Evolutionary conservation across 1,140 invertebrate species (phyloP).

Genomic region (Myzus persicae): DNA sequence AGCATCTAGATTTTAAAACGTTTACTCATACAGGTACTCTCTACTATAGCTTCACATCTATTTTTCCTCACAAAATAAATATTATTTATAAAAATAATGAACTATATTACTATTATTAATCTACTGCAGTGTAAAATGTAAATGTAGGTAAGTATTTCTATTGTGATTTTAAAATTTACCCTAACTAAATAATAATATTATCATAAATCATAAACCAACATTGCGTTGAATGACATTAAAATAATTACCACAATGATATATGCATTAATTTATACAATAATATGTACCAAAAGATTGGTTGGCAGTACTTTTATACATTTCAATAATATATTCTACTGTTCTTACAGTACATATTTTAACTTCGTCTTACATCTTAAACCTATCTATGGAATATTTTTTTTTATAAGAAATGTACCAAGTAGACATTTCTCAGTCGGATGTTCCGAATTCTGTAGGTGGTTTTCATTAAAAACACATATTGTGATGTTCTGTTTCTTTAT

Average conservation of each 20-base stretch:
- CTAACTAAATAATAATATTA: not conserved
- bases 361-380: not conserved
- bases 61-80: not conserved
- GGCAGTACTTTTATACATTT: not conserved
- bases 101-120: not conserved
- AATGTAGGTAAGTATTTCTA: not conserved
- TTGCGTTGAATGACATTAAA: no score
- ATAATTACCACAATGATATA: no score
- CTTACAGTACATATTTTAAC: not conserved
- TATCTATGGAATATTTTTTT: conserved; percentile 16
- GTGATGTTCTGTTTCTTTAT: not conserved
- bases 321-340: not conserved
- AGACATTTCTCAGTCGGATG: not conserved
- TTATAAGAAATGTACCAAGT: not conserved
- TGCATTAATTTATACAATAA: no score
- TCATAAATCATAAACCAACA: not conserved
- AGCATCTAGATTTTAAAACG: not conserved
- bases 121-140: not conserved
- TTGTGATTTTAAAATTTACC: not conserved
- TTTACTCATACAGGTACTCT: not conserved
- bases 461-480: not conserved
- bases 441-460: not conserved
- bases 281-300: not conserved
- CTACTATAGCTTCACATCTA: not conserved
- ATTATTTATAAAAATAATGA: not conserved